phyloP scores from a whole-genome alignment of 1,140 invertebrate genomes.

The Drosophila mauritiana region DNA sequence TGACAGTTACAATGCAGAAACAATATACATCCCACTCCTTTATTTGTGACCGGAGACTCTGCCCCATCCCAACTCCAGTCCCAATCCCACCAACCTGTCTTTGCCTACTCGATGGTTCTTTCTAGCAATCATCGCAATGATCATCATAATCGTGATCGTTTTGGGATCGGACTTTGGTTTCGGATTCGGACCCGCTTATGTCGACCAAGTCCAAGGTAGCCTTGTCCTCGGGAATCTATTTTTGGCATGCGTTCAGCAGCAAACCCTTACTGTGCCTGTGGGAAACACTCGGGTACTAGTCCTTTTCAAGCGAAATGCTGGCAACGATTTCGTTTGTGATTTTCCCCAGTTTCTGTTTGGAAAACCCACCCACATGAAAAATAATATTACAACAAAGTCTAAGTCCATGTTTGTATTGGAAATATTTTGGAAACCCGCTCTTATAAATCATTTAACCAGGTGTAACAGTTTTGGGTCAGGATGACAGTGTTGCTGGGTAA shows the following conservation, averaged over 20 bases:
- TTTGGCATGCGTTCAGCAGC: constrained; percentile 75
- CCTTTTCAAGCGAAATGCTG: constrained; percentile 47
- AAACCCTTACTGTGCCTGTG: constrained; percentile 79
- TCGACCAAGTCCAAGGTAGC: constrained; percentile 47
- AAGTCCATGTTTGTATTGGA: constrained; percentile 34
- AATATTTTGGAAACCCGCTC: constrained; percentile 49
- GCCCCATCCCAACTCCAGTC: constrained; percentile 29
- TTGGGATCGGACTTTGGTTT: constrained; percentile 28
- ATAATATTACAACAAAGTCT: constrained; percentile 5
- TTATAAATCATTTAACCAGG: constrained; percentile 75
- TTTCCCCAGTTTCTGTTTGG: background rate
- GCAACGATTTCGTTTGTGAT: constrained; percentile 17
- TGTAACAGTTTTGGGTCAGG: constrained; percentile 57
- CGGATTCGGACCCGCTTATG: background rate
- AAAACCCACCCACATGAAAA: constrained; percentile 50
- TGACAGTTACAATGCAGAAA: constrained; percentile 45
- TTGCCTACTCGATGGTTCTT: constrained; percentile 16
- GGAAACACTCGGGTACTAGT: constrained; percentile 69
- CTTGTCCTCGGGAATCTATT: constrained; percentile 73
- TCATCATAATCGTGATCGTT: constrained; percentile 80
- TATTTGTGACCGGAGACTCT: constrained; percentile 52
- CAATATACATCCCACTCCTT: constrained; percentile 58
- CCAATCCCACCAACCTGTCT: constrained; percentile 30
- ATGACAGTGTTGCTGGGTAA: constrained; percentile 3
- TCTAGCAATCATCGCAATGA: constrained; percentile 62